phyloP scores from a whole-genome alignment of 2,797 vertebrate genomes.

The Orestias chungarensis region DNA sequence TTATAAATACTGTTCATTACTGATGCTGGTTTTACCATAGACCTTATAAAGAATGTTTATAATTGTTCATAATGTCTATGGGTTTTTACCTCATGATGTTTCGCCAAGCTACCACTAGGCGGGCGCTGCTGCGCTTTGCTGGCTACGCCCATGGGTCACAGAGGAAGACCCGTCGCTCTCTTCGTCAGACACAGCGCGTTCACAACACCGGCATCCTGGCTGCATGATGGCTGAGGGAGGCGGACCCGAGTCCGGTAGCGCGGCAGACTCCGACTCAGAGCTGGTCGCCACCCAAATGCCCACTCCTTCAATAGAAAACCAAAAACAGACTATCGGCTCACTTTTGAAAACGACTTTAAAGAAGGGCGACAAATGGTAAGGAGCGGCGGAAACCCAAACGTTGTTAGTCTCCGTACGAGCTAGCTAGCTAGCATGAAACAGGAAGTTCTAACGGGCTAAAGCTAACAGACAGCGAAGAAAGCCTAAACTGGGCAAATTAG shows the following conservation, averaged over 20 bases:
- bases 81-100: too few species aligned
- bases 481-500: constrained; percentile 48
- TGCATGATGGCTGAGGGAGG: constrained; percentile 88
- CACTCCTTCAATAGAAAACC: constrained; percentile 79
- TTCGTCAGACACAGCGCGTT: constrained; percentile 60
- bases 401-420: constrained; percentile 11
- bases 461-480: constrained; percentile 28
- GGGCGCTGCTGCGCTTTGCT: not conserved
- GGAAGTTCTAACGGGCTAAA: constrained; percentile 67
- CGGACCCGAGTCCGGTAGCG: constrained; percentile 85
- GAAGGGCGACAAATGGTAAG: constrained; percentile 86
- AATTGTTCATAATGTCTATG: too few species aligned
- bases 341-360: constrained; percentile 81
- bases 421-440: constrained; percentile 49
- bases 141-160: not conserved
- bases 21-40: not conserved
- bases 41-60: too few species aligned
- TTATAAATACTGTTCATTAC: too few species aligned
- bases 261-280: constrained; percentile 82
- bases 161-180: constrained; percentile 48
- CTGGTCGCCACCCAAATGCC: constrained; percentile 78
- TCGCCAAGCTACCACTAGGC: not conserved
- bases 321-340: constrained; percentile 83
- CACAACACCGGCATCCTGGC: constrained; percentile 74
- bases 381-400: not conserved